Conservation (phyloP, 2,797 vertebrate species). For the Hyperoplus lanceolatus region DNA sequence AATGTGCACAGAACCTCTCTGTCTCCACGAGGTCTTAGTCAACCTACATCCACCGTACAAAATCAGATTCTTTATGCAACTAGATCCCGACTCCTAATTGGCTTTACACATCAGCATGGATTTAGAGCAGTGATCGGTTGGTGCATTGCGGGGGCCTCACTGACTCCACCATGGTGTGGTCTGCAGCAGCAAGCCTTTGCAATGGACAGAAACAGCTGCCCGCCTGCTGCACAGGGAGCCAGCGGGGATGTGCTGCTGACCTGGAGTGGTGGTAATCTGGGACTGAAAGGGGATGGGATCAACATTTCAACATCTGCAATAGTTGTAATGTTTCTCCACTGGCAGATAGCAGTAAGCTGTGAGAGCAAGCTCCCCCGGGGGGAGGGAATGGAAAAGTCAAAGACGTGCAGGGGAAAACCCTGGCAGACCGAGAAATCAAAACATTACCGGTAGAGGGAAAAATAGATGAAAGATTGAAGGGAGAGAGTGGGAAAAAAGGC, state of each 20-base stretch:
- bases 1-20: slow-evolving; percentile 61
- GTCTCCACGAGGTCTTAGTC: slow-evolving; percentile 73
- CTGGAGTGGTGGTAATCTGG: slow-evolving; percentile 81
- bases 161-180: slow-evolving; percentile 28
- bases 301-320: slow-evolving; percentile 90
- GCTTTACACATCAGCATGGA: slow-evolving; percentile 83
- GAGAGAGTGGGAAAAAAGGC: slow-evolving; percentile 69
- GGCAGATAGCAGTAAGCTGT: slow-evolving; percentile 85
- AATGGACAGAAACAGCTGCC: slow-evolving; percentile 87
- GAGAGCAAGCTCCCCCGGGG: slow-evolving; percentile 79
- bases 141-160: slow-evolving; percentile 63
- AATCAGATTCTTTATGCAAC: slow-evolving; percentile 83
- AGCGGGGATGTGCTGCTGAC: slow-evolving; percentile 76
- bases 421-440: slow-evolving; percentile 86
- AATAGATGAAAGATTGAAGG: slow-evolving; percentile 82
- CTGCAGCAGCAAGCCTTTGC: slow-evolving; percentile 35
- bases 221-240: slow-evolving; percentile 68
- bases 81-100: slow-evolving; percentile 83
- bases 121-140: slow-evolving; percentile 74
- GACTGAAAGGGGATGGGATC: slow-evolving; percentile 84
- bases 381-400: slow-evolving; percentile 79
- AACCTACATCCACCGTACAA: slow-evolving; percentile 77
- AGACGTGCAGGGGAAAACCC: slow-evolving; percentile 83
- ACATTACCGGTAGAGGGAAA: slow-evolving; percentile 80
- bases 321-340: slow-evolving; percentile 86